Evolutionary conservation across 2,797 vertebrate genomes (phyloP).

Genomic region (Podarcis lilfordi): DNA sequence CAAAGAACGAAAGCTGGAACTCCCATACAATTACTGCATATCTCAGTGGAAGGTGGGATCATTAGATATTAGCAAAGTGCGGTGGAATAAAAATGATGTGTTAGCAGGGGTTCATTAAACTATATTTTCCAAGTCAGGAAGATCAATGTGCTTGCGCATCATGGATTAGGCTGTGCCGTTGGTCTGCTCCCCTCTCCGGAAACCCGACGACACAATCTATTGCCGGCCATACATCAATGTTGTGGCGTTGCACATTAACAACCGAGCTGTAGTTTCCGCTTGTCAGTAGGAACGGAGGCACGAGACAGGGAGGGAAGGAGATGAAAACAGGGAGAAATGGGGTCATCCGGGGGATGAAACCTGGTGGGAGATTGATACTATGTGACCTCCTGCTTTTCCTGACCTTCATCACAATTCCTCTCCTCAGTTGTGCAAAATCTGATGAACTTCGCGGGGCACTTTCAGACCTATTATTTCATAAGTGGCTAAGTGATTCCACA

Average conservation of each 20-base stretch:
- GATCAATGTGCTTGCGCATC: conserved; percentile 84
- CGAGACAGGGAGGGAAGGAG: conserved; percentile 47
- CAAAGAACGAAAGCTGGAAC: conserved; percentile 80
- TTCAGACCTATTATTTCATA: neutral
- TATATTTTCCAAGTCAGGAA: conserved; percentile 82
- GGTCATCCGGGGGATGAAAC: conserved; percentile 60
- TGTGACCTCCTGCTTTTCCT: conserved; percentile 41
- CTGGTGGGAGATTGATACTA: conserved; percentile 45
- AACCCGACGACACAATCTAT: conserved; percentile 81
- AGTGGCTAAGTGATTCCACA: neutral
- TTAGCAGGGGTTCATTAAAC: conserved; percentile 83
- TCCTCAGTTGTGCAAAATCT: no score
- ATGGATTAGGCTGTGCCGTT: conserved; percentile 79
- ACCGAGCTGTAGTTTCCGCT: conserved; percentile 72
- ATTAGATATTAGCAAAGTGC: conserved; percentile 84
- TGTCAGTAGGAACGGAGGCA: conserved; percentile 76
- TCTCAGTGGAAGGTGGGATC: conserved; percentile 83
- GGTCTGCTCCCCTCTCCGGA: conserved; percentile 79
- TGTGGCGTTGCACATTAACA: conserved; percentile 68
- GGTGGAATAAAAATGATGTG: conserved; percentile 83
- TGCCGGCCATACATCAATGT: conserved; percentile 77
- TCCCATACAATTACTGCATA: conserved; percentile 83
- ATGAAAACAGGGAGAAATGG: conserved; percentile 40
- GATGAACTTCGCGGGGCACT: neutral
- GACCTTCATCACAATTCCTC: conserved; percentile 42